These are phyloP conservation scores for Chrysocyon brachyurus DNA, from an alignment of 2,797 vertebrate genomes.

Conservation along the genomic window DNA sequence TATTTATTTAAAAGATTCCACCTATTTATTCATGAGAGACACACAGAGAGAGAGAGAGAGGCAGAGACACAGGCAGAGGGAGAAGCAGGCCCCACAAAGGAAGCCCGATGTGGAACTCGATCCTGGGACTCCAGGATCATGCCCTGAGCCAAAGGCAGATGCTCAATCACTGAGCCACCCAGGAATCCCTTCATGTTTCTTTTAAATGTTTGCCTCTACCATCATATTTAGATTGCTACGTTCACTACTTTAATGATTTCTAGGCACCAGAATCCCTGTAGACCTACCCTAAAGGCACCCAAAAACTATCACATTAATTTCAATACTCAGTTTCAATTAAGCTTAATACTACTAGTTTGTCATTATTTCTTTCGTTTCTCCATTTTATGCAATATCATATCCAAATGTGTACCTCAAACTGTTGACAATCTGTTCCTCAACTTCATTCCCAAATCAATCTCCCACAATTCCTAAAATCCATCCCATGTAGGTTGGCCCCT, in stretches of 20 bases:
- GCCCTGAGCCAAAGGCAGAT: no score
- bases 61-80: no score
- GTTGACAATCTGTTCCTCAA: not conserved
- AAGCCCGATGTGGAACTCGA: no score
- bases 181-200: not conserved
- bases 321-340: no score
- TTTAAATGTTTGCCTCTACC: not conserved
- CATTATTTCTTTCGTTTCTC: not conserved
- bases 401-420: not conserved
- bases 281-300: not conserved
- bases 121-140: no score
- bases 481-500: not conserved
- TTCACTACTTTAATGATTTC: not conserved
- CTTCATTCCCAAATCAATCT: not conserved
- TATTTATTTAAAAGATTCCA: no score
- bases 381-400: not conserved
- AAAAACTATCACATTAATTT: not conserved
- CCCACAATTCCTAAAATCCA: not conserved
- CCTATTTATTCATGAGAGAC: no score
- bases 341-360: not conserved
- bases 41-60: no score
- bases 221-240: not conserved
- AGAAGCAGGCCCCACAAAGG: no score
- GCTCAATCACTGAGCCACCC: no score
- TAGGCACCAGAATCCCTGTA: not conserved